Percentiles rank a stretch among this genome's conserved stretches.
Evolutionary conservation across 1,140 invertebrate species (phyloP).

Genomic region (Campoletis sonorensis): DNA sequence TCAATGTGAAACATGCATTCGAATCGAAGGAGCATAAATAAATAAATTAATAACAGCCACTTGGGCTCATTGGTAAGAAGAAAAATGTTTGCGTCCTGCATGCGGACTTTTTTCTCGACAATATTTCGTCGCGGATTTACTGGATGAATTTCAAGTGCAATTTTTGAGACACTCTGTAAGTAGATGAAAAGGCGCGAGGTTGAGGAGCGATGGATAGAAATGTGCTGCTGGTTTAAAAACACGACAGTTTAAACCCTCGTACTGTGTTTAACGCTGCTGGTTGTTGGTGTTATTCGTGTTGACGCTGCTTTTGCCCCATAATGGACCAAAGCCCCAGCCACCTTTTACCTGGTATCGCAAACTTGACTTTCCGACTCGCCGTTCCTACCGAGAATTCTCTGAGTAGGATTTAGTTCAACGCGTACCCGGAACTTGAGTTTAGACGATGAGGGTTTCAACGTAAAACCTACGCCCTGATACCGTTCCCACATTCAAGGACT

Average conservation of each 20-base stretch:
- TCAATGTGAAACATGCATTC: no score
- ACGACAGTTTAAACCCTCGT: background rate
- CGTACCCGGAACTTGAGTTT: background rate
- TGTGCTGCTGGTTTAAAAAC: slow-evolving; percentile 3
- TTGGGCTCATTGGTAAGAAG: no score
- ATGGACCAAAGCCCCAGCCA: background rate
- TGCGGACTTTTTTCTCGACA: no score
- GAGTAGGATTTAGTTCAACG: background rate
- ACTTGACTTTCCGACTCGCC: slow-evolving; percentile 50
- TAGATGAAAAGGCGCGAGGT: background rate
- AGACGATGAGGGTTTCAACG: background rate
- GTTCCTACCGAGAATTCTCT: background rate
- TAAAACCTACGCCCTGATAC: background rate
- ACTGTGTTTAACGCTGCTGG: slow-evolving; percentile 4
- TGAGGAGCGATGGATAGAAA: background rate
- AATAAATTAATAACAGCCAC: no score
- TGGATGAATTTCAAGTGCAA: no score
- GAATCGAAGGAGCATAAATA: no score
- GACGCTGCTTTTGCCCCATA: slow-evolving; percentile 23
- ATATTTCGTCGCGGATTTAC: no score
- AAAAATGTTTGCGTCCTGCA: no score
- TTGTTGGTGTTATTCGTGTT: slow-evolving; percentile 18
- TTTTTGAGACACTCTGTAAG: background rate
- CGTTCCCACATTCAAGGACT: background rate
- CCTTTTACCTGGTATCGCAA: slow-evolving; percentile 47